Base-by-base conservation (phyloP, 2,888 invertebrate genomes). In the Cryptus armator region DNA sequence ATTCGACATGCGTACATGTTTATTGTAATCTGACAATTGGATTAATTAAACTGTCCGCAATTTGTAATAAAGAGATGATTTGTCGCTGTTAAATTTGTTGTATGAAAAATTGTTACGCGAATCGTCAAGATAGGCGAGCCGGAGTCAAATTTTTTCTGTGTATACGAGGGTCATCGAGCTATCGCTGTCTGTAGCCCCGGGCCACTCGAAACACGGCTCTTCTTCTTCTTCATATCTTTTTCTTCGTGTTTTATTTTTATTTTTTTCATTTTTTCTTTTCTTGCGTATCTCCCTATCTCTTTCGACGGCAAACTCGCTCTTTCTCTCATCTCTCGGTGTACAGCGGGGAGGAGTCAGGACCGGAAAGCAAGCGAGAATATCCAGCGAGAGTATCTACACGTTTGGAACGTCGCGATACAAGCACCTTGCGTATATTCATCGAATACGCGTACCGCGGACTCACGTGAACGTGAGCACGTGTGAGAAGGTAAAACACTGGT, bases 181-280 rank as follows among this genome's bases (percentile, higher is more conserved):
- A 90, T 88, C 88, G 85, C 79, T 83, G 90, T 89, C 89, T 87
- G 87, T 87, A 91, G 90, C 88, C 86, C 75, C 76, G 88, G 90
- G 89, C 86, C 85, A 87, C 62, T 77, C 80, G 80, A 83, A 86
- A 86, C 87, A 72, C 72, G 77, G 48, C 72, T 77, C 81, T 44
- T 82, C 64, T 86, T 62, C 24, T 77, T 66, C 43, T 71, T 70
- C 70, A 46, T 43, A 79, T 75, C 66, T 78, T 29, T 77, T 81
- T 67, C 59, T 75, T 76, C 71, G 59, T 81, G 24, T 46, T 46
- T 70, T 62, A 16, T 64, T 19, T 68, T 46, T 16, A 48, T 12
- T 64, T 68, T 62, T 76, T 46, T 16, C 48, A 16, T 64, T 19
- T 68, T 62, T 76, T 56, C 64, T 72, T 56, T 37, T 9, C 29